A percentile compares a stretch with the other conserved stretches of the same genome.
Conservation (phyloP, 2,797 vertebrate species). For the Thripadectes ignobilis region DNA sequence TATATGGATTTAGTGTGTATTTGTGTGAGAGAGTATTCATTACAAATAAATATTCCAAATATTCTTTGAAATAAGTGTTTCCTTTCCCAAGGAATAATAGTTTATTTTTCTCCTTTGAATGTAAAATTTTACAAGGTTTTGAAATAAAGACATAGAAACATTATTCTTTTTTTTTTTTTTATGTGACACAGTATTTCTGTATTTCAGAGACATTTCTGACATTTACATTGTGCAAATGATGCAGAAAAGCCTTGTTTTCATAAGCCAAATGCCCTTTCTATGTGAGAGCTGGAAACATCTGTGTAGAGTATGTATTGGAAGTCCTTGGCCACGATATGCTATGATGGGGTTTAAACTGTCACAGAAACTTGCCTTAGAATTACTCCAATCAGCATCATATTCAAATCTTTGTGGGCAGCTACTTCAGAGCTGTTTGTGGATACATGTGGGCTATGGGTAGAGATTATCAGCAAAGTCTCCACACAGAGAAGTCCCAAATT, state of each 20-base stretch:
- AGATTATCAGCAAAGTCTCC: background rate
- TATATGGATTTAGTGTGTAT: background rate
- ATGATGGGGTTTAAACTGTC: background rate
- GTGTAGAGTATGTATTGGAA: background rate
- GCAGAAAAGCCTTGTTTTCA: background rate
- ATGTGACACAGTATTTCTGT: background rate
- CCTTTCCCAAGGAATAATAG: background rate
- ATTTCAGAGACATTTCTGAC: background rate
- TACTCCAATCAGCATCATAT: fast-evolving
- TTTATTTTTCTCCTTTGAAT: background rate
- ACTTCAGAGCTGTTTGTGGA: background rate
- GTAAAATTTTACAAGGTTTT: background rate
- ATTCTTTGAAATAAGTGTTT: background rate
- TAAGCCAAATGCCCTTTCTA: background rate
- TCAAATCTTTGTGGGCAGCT: background rate
- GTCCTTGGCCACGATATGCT: background rate
- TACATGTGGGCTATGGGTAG: background rate
- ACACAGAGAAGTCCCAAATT: background rate
- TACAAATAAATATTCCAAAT: background rate
- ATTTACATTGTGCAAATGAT: background rate
- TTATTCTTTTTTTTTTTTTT: background rate
- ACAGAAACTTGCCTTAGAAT: background rate
- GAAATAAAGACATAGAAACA: background rate
- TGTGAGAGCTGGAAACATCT: background rate
- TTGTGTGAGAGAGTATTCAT: background rate